phyloP scores from a whole-genome alignment of 1,140 invertebrate species.

The Cydia splendana region DNA sequence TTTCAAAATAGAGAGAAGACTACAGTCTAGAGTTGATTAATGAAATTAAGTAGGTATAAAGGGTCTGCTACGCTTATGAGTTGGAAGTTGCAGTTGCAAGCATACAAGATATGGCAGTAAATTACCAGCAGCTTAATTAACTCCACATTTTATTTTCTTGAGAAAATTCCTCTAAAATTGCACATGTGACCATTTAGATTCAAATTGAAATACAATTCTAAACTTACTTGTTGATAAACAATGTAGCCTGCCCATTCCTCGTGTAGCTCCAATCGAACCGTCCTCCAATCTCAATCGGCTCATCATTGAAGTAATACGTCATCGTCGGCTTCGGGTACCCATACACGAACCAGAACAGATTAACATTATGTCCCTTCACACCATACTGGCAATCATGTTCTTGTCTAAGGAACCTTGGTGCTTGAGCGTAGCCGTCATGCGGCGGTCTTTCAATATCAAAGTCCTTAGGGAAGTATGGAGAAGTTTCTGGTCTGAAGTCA shows the following conservation, averaged over 20 bases:
- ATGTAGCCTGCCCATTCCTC: slow-evolving; percentile 92
- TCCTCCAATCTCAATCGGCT: slow-evolving; percentile 89
- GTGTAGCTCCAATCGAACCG: slow-evolving; percentile 92
- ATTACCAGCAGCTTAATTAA: no score
- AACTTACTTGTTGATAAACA: slow-evolving; percentile 90
- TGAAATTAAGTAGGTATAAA: no score
- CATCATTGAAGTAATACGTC: slow-evolving; percentile 92
- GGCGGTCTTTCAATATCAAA: slow-evolving; percentile 93
- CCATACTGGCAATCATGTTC: slow-evolving; percentile 93
- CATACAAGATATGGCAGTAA: no score
- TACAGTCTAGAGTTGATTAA: no score
- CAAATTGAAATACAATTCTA: background rate
- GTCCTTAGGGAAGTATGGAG: slow-evolving; percentile 94
- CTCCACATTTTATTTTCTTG: no score
- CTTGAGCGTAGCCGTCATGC: slow-evolving; percentile 90
- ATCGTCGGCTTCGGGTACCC: slow-evolving; percentile 95
- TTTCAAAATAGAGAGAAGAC: no score
- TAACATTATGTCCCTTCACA: slow-evolving; percentile 92
- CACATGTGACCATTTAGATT: background rate
- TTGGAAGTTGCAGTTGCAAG: no score
- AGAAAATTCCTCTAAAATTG: no score
- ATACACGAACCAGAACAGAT: slow-evolving; percentile 95
- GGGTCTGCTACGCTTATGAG: no score
- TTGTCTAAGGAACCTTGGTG: slow-evolving; percentile 90
- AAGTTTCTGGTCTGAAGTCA: slow-evolving; percentile 91